These are phyloP conservation scores for Takifugu bimaculatus DNA, from an alignment of 2,113 vertebrate species.

Conservation along the genomic window DNA sequence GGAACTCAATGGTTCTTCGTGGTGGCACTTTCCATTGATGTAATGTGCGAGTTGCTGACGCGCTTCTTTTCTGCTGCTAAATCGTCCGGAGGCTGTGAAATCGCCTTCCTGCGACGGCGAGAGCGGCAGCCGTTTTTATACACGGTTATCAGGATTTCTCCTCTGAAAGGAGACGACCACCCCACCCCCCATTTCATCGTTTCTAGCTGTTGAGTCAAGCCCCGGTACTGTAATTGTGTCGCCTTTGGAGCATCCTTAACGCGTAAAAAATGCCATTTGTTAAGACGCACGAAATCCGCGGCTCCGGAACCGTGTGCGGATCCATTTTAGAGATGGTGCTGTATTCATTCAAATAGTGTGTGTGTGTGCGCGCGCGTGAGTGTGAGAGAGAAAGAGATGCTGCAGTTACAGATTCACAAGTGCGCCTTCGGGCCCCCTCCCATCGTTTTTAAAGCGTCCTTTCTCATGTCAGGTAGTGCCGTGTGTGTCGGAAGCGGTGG, in stretches of 20 bases:
- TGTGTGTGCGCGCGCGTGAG: no score
- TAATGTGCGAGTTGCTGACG: slow-evolving; percentile 42
- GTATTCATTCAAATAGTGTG: slow-evolving; percentile 49
- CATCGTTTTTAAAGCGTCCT: slow-evolving; percentile 51
- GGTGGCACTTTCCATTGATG: slow-evolving; percentile 62
- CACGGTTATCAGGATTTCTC: slow-evolving; percentile 47
- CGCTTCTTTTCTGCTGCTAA: slow-evolving; percentile 15
- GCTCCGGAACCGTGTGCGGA: slow-evolving; percentile 11
- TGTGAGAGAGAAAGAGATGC: slow-evolving; percentile 40
- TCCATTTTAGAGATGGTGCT: slow-evolving; percentile 60
- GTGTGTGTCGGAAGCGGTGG: slow-evolving; percentile 29
- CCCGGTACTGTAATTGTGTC: slow-evolving; percentile 43
- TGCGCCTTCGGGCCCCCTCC: slow-evolving; percentile 44
- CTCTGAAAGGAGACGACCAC: slow-evolving; percentile 46
- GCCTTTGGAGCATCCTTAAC: slow-evolving; percentile 45
- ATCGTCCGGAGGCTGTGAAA: slow-evolving; percentile 15
- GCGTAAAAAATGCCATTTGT: slow-evolving; percentile 9
- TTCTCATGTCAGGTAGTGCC: slow-evolving; percentile 53
- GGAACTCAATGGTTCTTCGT: slow-evolving; percentile 59
- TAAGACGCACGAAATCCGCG: slow-evolving; percentile 1
- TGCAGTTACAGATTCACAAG: slow-evolving; percentile 61
- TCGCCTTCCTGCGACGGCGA: not conserved
- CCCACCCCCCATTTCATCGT: slow-evolving; percentile 57
- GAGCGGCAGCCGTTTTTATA: slow-evolving; percentile 12
- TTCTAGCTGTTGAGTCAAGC: slow-evolving; percentile 49